These are phyloP conservation scores for Microcaecilia unicolor DNA, from an alignment of 2,797 vertebrate genomes.

Conservation along the genomic window DNA sequence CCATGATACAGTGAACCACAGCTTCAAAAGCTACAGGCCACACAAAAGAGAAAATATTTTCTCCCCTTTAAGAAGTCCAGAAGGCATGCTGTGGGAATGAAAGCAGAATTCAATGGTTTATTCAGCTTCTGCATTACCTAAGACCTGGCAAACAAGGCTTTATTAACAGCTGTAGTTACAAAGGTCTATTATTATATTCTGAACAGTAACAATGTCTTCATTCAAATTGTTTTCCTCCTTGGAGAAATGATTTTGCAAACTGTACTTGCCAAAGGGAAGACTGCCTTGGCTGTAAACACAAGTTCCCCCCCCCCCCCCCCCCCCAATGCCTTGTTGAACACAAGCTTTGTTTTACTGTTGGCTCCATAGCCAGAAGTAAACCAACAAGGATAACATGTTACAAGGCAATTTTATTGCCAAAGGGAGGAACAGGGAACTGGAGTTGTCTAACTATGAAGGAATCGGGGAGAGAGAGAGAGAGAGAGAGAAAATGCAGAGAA, in stretches of 20 bases:
- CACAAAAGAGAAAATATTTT: too few relatives aligned
- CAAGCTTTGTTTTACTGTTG: constrained; percentile 5
- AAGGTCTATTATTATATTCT: constrained; percentile 11
- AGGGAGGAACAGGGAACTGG: background rate
- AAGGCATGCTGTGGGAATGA: too few relatives aligned
- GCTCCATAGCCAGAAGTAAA: constrained; percentile 22
- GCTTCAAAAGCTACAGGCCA: too few relatives aligned
- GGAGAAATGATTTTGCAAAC: constrained; percentile 27
- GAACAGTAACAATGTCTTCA: constrained; percentile 32
- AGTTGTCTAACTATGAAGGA: background rate
- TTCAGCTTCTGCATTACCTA: too few relatives aligned
- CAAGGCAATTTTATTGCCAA: background rate
- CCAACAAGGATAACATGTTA: constrained; percentile 14
- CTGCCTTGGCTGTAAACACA: constrained; percentile 3
- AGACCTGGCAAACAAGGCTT: constrained; percentile 16
- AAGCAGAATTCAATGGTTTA: too few relatives aligned
- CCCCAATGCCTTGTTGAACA: constrained; percentile 20
- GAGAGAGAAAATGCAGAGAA: background rate
- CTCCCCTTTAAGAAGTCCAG: background rate
- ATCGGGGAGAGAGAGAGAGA: constrained; percentile 1
- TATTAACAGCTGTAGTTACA: constrained; percentile 23
- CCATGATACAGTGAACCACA: too few relatives aligned
- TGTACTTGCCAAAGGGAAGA: constrained; percentile 9
- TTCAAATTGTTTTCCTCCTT: constrained; percentile 31
- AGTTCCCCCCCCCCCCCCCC: too few relatives aligned